Conservation (phyloP, 2,888 invertebrate species). For the Halocaridina rubra region DNA sequence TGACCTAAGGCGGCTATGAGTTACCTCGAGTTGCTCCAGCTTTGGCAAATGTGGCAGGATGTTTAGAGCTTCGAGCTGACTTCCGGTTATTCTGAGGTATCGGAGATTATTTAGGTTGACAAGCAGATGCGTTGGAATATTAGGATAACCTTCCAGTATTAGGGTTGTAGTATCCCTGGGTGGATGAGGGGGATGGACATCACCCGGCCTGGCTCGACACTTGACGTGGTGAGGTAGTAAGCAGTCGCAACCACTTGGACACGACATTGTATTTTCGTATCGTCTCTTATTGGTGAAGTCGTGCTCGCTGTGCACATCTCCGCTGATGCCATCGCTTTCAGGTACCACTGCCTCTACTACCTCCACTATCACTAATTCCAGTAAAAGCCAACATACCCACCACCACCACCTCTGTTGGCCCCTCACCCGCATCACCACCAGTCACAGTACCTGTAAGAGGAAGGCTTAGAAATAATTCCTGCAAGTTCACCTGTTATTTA, state of each 20-base stretch:
- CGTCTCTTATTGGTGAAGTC: neutral
- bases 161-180: slow-evolving; percentile 35
- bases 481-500: neutral
- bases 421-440: slow-evolving; percentile 46
- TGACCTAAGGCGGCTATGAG: slow-evolving; percentile 19
- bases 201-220: neutral
- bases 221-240: neutral
- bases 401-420: slow-evolving; percentile 26
- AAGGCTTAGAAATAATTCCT: neutral
- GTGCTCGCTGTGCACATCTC: neutral
- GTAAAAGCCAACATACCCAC: slow-evolving; percentile 36
- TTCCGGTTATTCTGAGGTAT: slow-evolving; percentile 39
- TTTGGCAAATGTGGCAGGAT: slow-evolving; percentile 29
- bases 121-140: slow-evolving; percentile 24
- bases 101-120: slow-evolving; percentile 38
- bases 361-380: neutral
- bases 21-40: slow-evolving; percentile 40
- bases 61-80: slow-evolving; percentile 22
- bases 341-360: slow-evolving; percentile 28
- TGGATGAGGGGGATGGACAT: slow-evolving; percentile 35
- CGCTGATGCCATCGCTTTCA: slow-evolving; percentile 9
- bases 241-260: slow-evolving; percentile 29
- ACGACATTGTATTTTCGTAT: neutral
- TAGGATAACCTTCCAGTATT: slow-evolving; percentile 19
- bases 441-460: slow-evolving; percentile 43